These are phyloP conservation scores for Platycheirus rosarum DNA, from an alignment of 2,888 invertebrate species.

Conservation along the genomic window DNA sequence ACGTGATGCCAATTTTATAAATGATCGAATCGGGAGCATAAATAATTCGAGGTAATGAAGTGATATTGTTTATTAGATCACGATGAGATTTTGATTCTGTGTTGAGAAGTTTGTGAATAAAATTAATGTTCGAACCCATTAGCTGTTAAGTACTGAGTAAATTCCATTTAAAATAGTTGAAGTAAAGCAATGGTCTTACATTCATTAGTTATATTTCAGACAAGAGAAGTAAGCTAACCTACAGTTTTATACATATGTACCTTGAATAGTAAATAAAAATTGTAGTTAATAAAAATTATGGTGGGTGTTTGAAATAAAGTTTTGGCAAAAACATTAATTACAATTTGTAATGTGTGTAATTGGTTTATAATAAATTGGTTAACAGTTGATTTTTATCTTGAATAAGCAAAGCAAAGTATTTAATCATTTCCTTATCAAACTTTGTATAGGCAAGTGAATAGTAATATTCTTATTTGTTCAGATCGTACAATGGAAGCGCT, in stretches of 20 bases:
- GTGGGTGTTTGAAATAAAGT: slow-evolving; percentile 1
- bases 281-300: not conserved
- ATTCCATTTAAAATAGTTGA: slow-evolving; percentile 15
- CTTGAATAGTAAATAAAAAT: too few species aligned
- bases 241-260: too few species aligned
- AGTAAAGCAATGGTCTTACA: not conserved
- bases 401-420: too few species aligned
- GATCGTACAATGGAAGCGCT: too few species aligned
- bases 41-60: slow-evolving; percentile 41
- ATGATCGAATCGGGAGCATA: slow-evolving; percentile 48
- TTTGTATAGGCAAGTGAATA: too few species aligned
- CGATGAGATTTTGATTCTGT: slow-evolving; percentile 27
- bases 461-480: too few species aligned
- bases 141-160: slow-evolving; percentile 22
- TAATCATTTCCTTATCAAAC: too few species aligned
- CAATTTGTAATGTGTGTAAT: slow-evolving; percentile 10
- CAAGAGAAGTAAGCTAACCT: too few species aligned
- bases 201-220: not conserved
- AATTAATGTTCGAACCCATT: slow-evolving; percentile 33
- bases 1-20: slow-evolving; percentile 40
- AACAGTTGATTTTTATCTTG: too few species aligned
- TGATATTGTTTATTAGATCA: slow-evolving; percentile 29
- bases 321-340: slow-evolving; percentile 6
- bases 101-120: slow-evolving; percentile 45
- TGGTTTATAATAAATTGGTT: too few species aligned